Base-by-base conservation (phyloP, 1,140 invertebrate genomes). In the Camponotus vicinus region DNA sequence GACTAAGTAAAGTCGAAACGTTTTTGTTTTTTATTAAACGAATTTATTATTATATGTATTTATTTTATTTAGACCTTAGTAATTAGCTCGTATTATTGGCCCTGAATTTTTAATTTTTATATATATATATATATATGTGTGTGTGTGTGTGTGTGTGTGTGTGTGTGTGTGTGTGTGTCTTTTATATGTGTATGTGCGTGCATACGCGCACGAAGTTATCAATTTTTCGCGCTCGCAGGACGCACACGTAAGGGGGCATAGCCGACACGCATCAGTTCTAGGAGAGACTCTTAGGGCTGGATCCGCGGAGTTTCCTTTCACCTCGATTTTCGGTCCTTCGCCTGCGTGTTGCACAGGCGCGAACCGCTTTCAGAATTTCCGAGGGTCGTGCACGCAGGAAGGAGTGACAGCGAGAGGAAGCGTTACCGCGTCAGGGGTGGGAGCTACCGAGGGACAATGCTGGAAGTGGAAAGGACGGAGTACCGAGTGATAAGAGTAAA, bases 301-400 rank as follows among this genome's bases (percentile, higher is more conserved):
- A 92, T 92, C 91, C 90, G 88, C 87, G 90, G 90, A 92, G 89
- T 93, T 92, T 92, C 89, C 91, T 91, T 93, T 92, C 85, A 89
- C 92, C 91, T 90, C 92, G 88, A 90, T 90, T 90, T 90, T 90
- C 88, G 89, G 89, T 90, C 89, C 90, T 90, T 89, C 88, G 87
- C 90, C 88, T 90, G 88, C 85, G 59, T 67, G 86, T 84, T 91
- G 92, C 92, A 93, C 92, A 92, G 89, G 93, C 93, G 92, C 92
- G 91, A 91, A 89, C 66, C 89, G 89, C 86, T 88, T 82, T 91
- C 88, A 85, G 90, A 91, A 86, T 91, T 88, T 88, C 88, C 88
- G 90, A 91, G 88, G 89, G 77, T 91, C 90, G 90, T 89, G 85
- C 85, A 91, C 90, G 61, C 80, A 57, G 61, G 32, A 45, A 79